A percentile compares a stretch with the other conserved stretches of the same genome.
These are phyloP conservation scores for Epirrita christyi DNA, from an alignment of 2,888 invertebrate species.

Conservation along the genomic window DNA sequence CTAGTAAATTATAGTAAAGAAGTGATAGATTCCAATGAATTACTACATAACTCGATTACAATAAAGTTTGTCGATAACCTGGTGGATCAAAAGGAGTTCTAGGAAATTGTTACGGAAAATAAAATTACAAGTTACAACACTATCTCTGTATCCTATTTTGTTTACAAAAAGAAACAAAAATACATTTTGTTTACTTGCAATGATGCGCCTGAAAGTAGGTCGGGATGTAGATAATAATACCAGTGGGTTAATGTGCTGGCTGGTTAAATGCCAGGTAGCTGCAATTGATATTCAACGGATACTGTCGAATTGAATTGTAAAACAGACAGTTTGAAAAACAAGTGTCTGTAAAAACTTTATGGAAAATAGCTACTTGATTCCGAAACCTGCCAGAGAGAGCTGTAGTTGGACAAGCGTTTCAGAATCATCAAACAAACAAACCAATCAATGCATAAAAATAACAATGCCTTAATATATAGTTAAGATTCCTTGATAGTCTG, in stretches of 20 bases:
- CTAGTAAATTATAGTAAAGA: too few relatives aligned
- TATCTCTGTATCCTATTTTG: slow-evolving; percentile 12
- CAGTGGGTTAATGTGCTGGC: slow-evolving; percentile 54
- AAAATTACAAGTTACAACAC: slow-evolving; percentile 3
- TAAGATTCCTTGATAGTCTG: too few relatives aligned
- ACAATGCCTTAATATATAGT: too few relatives aligned
- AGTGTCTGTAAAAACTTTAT: neutral
- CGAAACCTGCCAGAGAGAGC: too few relatives aligned
- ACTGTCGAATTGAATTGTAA: slow-evolving; percentile 4
- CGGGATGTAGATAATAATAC: slow-evolving; percentile 39
- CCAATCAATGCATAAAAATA: too few relatives aligned
- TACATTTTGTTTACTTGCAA: slow-evolving; percentile 51
- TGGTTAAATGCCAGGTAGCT: slow-evolving; percentile 49
- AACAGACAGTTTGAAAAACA: neutral
- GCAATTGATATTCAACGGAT: slow-evolving; percentile 11
- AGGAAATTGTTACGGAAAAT: neutral
- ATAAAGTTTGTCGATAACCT: neutral
- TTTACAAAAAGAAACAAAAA: slow-evolving; percentile 32
- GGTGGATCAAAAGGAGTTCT: neutral
- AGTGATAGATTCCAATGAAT: too few relatives aligned
- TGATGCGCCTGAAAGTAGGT: slow-evolving; percentile 49
- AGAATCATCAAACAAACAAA: too few relatives aligned
- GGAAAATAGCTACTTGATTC: neutral
- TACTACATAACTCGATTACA: too few relatives aligned
- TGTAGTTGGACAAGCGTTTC: too few relatives aligned